phyloP scores from a whole-genome alignment of 2,113 vertebrate genomes.

The Pungitius pungitius region DNA sequence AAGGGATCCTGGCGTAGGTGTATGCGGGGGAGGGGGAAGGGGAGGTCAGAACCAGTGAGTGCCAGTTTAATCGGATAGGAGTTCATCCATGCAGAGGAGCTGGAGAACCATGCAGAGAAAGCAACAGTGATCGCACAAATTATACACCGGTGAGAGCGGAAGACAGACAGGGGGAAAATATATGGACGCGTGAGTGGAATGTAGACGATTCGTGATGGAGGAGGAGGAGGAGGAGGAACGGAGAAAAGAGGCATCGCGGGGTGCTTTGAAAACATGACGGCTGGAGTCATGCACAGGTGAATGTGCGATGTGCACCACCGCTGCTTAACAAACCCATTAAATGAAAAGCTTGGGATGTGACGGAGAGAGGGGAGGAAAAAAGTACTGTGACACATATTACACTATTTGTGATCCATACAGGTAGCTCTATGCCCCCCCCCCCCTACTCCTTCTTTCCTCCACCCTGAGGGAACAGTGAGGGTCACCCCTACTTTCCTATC shows the following conservation, averaged over 20 bases:
- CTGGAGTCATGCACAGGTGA: slow-evolving; percentile 45
- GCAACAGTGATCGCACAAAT: slow-evolving; percentile 74
- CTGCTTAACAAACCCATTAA: slow-evolving; percentile 39
- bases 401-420: slow-evolving; percentile 41
- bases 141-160: slow-evolving; percentile 52
- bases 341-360: background rate
- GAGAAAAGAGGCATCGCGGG: slow-evolving; percentile 38
- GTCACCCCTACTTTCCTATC: slow-evolving; percentile 69
- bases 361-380: background rate
- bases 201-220: slow-evolving; percentile 57
- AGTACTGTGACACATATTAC: background rate
- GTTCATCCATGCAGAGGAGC: slow-evolving; percentile 74
- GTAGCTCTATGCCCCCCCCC: slow-evolving; percentile 18
- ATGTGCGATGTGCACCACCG: slow-evolving; percentile 22
- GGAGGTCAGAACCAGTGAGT: slow-evolving; percentile 63
- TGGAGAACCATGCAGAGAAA: slow-evolving; percentile 66
- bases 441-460: slow-evolving; percentile 12
- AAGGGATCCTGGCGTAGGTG: slow-evolving; percentile 55
- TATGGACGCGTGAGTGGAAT: slow-evolving; percentile 63
- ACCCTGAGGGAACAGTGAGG: slow-evolving; percentile 55
- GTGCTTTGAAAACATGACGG: slow-evolving; percentile 60
- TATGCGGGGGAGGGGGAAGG: slow-evolving; percentile 33
- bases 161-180: slow-evolving; percentile 50
- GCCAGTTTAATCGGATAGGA: slow-evolving; percentile 72
- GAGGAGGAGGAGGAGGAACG: background rate